phyloP scores from a whole-genome alignment of 2,888 invertebrate genomes.

The Ichneumon xanthorius region DNA sequence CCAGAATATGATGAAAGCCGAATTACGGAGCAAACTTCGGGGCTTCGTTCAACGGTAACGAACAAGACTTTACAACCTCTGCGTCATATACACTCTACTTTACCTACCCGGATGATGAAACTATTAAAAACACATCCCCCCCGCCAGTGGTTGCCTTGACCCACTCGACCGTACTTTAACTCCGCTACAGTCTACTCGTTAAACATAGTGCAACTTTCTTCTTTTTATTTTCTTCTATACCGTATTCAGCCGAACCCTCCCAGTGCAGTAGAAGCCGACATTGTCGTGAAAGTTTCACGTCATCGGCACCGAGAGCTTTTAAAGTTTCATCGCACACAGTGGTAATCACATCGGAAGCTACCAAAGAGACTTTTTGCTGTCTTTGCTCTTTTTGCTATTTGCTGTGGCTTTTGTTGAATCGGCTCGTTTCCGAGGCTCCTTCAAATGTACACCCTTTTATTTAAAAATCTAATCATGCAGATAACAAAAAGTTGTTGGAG shows the following conservation, averaged over 20 bases:
- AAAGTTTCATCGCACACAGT: not conserved
- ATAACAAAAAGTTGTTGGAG: no score
- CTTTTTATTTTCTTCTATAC: not conserved
- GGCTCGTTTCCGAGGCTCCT: no score
- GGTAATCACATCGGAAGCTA: not conserved
- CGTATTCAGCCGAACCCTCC: not conserved
- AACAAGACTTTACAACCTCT: constrained; percentile 12
- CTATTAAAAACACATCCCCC: constrained; percentile 28
- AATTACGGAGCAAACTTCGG: constrained; percentile 22
- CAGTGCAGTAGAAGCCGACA: not conserved
- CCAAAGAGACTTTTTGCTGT: not conserved
- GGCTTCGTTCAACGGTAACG: not conserved
- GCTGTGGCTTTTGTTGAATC: no score
- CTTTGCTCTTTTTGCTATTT: not conserved
- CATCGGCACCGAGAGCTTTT: not conserved
- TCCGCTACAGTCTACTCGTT: not conserved
- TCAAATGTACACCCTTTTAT: no score
- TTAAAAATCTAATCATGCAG: no score
- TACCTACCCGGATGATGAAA: constrained; percentile 20
- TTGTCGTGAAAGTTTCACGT: not conserved
- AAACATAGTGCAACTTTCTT: not conserved
- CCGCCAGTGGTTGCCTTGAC: not conserved
- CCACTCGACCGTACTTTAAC: constrained; percentile 15
- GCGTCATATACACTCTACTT: constrained; percentile 13
- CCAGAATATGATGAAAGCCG: not conserved